Evolutionary conservation across 2,113 vertebrate genomes (phyloP), one percentile per base, ranked within the genome.

Genomic region (Hippocampus mohnikei): DNA sequence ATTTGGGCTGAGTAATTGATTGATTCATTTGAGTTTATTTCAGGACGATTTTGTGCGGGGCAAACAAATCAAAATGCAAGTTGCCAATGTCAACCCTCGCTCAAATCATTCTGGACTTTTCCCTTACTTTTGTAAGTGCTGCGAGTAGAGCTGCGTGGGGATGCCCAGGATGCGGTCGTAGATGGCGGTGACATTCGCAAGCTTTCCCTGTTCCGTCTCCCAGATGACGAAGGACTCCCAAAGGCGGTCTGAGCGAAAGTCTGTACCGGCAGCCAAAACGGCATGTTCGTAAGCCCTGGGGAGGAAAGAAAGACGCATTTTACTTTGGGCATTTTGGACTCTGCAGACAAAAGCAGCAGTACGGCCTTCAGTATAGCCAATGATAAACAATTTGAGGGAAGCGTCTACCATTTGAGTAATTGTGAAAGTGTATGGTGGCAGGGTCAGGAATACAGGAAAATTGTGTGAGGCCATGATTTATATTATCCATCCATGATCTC

Each of bases 211-310:
- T 50, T 99, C 98, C 0, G 93, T 95, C 84, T 99, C 97, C 96
- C 97, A 99, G 84, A 84, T 95, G 85, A 97, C 91, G 77, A 93
- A 99, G 82, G 96, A 94, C 85, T 99, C 97, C 98, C 98, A 99
- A 2, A 99, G 92, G 70, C 95, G 96, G 85, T 99, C 98, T 3
- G 98, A 99, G 78, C 96, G 95, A 83, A 99, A 99, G 85, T 99
- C 98, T 77, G 96, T 97, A 72, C 98, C 98, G 60, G 96, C 96
- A 66, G 97, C 96, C 72, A 97, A 88, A 52, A 98, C 96, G 8
- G 96, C 95, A 0, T 98, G 95, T 60, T 99, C 97, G 69, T 96
- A 99, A 25, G 94, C 93, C 82, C 98, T 99, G 29, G 10, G 3
- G 33, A 40, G 10, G 12, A 68, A 68, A 56, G 1, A 37, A 53